Evolutionary conservation across 2,797 vertebrate genomes (phyloP), one percentile per base, ranked within the genome.

Genomic region (Scomberomorus guttatus): DNA sequence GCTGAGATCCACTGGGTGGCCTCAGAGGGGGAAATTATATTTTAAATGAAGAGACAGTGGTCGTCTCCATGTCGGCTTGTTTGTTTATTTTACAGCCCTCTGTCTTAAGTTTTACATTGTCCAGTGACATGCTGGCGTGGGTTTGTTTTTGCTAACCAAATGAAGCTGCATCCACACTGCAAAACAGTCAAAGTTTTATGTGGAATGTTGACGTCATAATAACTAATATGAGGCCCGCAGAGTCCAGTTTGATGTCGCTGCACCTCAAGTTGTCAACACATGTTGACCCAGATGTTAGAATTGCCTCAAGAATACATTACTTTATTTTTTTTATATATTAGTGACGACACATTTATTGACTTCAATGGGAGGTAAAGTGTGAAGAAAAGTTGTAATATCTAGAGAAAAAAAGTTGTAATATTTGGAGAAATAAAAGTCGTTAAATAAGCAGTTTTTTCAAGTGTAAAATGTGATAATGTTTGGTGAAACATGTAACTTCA

Each of bases 81-180:
- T 79, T 79, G 42, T 80, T 78, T 81, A 54, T 70, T 82, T 71
- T 75, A 79, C 32, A 22, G 8, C 15, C 48, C 17, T 25, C 39
- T 72, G n/a, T 71, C 24, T 69, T 34, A 72, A 37, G 60, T 79
- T 79, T 72, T 48, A 57, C 14, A 18, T 62, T 63, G 32, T 66
- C 34, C 7, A 25, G 6, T 60, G 13, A 3, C 22, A 25, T 25
- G 51, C 6, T 73, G 52, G 44, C 4, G 15, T 66, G 34, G 56
- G 20, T 10, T 77, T 70, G 20, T 42, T 85, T 92, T 93, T 91
- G 91, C 59, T 88, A 77, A 74, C 15, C 85, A 92, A 90, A 88
- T 91, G 29, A 91, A 65, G 54, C 67, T 55, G 42, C 48, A 82
- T 57, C 56, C 52, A 73, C 60, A 6, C 54, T 59, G 3, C 48